phyloP scores from a whole-genome alignment of 2,113 vertebrate genomes.

The Oreocharis arfaki region DNA sequence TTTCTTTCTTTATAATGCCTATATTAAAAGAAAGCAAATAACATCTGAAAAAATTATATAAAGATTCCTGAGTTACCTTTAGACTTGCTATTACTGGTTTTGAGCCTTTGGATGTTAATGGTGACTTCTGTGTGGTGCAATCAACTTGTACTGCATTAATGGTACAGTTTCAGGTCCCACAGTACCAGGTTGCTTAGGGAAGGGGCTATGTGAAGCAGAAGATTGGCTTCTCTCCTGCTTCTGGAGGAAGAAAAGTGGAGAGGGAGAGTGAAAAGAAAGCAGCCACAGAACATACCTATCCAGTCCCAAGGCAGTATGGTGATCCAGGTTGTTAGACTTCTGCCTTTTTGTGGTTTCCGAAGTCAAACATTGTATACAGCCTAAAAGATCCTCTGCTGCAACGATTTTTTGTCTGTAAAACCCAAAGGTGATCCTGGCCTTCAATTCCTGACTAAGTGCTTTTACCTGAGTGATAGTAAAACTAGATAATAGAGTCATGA shows the following conservation, averaged over 20 bases:
- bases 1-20: background rate
- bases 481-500: background rate
- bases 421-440: background rate
- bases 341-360: background rate
- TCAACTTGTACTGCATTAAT: fast-evolving
- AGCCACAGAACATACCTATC: background rate
- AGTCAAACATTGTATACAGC: background rate
- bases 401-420: background rate
- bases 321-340: background rate
- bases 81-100: background rate
- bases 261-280: background rate
- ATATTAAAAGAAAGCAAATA: background rate
- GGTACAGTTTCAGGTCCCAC: background rate
- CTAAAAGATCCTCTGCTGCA: background rate
- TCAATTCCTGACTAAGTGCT: background rate
- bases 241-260: background rate
- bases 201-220: background rate
- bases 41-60: background rate
- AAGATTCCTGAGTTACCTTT: background rate
- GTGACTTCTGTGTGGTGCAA: background rate
- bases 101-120: background rate
- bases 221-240: background rate
- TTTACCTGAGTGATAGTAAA: background rate
- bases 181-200: background rate
- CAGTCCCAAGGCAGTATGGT: background rate